Base-by-base conservation (phyloP, 2,888 invertebrate species). In the Tanytarsus gracilentus region DNA sequence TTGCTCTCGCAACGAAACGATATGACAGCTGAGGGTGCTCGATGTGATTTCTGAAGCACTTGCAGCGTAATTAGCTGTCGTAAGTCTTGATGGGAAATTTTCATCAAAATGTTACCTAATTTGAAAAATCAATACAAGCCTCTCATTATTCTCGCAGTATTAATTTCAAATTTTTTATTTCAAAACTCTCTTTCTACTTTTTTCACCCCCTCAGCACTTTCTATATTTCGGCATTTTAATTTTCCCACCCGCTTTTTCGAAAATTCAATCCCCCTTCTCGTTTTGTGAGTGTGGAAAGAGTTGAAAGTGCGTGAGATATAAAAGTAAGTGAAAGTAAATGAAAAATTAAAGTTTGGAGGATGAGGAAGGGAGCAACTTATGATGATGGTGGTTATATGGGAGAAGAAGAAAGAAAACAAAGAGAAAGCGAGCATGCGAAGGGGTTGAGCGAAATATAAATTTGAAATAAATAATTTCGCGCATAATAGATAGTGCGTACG, bases 401-500 rank as follows among this genome's bases (percentile, higher is more conserved):
- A 44, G 21, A 21, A 11, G 44, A 23, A 23, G 6, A 11, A 23
- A 21, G 44, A 18, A 44, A 11, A 11, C n/a, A 21, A 9, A 7
- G 21, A 14, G 23, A 44, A 7, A 26, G 40, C 55, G 33, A 55
- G 39, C 33, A n/a, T n/a, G n/a, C n/a, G n/a, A n/a, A n/a, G n/a
- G n/a, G n/a, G n/a, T n/a, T n/a, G n/a, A n/a, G n/a, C n/a, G n/a
- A n/a, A n/a, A n/a, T n/a, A n/a, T 40, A 33, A 55, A 40, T n/a
- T n/a, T 55, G 55, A 55, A 55, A 55, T 55, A 55, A 55, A 39
- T 55, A 39, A 55, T 55, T 55, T 55, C 55, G 55, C 55, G 55
- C 55, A 55, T 39, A 55, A 55, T 40, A 55, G 40, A 55, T 55
- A 55, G 55, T 55, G 55, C 55, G 55, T 55, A 21, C 27, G 39